A percentile compares a stretch with the other conserved stretches of the same genome.
These are phyloP conservation scores for Ctenosaura bakeri DNA, from an alignment of 2,797 vertebrate species.

Conservation along the genomic window DNA sequence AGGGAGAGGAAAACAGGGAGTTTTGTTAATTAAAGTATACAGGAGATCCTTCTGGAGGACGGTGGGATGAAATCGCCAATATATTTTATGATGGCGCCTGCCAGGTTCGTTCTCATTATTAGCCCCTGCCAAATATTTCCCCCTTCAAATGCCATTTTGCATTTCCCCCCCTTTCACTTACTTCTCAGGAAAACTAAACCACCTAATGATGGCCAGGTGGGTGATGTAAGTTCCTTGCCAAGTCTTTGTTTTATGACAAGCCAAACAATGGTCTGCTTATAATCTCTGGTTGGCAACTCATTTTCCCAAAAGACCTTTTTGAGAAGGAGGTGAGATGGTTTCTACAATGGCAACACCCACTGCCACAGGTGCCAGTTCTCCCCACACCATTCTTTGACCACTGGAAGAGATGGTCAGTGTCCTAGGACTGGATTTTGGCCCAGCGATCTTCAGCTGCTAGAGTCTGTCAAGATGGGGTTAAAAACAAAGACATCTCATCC, in stretches of 20 bases:
- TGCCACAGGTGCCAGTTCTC: neutral
- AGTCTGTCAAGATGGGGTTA: neutral
- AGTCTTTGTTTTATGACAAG: slow-evolving; percentile 10
- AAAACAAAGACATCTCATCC: neutral
- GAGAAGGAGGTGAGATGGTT: too few species aligned
- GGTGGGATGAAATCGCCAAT: slow-evolving; percentile 22
- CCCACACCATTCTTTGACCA: too few species aligned
- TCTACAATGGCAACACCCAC: neutral
- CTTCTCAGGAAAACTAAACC: neutral
- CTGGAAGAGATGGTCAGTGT: too few species aligned
- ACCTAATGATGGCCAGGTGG: slow-evolving; percentile 29
- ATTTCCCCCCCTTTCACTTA: neutral
- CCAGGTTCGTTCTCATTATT: slow-evolving; percentile 1
- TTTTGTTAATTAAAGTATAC: slow-evolving; percentile 61
- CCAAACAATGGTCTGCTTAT: neutral
- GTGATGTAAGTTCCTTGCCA: neutral
- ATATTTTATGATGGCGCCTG: slow-evolving; percentile 43
- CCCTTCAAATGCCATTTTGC: neutral
- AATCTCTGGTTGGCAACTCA: neutral
- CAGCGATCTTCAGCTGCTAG: neutral
- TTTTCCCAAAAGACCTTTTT: neutral
- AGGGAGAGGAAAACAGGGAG: rapidly evolving
- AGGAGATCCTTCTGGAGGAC: slow-evolving; percentile 44
- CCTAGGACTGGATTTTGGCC: neutral
- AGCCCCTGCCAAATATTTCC: neutral